Conservation (phyloP, 2,797 vertebrate genomes). For the Peromyscus melanophrys region DNA sequence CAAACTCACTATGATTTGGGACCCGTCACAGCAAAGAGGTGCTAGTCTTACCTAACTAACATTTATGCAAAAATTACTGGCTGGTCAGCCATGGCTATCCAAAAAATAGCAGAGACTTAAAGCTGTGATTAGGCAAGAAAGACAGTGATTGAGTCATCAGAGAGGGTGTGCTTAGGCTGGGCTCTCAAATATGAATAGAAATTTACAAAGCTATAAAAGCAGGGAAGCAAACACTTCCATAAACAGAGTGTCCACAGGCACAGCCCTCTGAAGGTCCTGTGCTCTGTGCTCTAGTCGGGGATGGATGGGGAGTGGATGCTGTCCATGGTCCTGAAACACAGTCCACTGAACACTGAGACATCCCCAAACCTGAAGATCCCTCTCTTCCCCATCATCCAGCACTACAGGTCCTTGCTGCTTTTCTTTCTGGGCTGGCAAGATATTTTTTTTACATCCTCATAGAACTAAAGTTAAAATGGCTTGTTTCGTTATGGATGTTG, state of each 20-base stretch:
- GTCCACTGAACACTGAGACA: rapidly evolving
- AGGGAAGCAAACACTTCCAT: not conserved
- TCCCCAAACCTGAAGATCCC: not conserved
- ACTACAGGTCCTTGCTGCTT: not conserved
- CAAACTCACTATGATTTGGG: not conserved
- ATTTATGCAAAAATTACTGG: not conserved
- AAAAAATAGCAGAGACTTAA: not conserved
- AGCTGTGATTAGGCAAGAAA: not conserved
- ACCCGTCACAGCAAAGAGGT: not conserved
- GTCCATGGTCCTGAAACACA: constrained; percentile 51
- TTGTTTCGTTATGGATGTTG: too few relatives aligned
- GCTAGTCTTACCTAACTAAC: not conserved
- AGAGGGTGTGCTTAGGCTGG: not conserved
- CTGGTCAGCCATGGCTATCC: not conserved
- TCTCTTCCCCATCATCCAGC: not conserved
- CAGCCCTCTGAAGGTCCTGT: rapidly evolving
- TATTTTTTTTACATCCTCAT: not conserved
- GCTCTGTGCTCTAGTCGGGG: rapidly evolving
- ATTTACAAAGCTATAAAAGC: not conserved
- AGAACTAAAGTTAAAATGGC: not conserved
- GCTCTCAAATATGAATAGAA: not conserved
- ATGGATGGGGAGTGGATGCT: not conserved
- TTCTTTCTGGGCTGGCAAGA: not conserved
- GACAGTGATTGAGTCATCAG: not conserved
- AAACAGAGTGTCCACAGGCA: not conserved